These are phyloP conservation scores for Lagria hirta DNA, from an alignment of 2,888 invertebrate species.

Conservation along the genomic window DNA sequence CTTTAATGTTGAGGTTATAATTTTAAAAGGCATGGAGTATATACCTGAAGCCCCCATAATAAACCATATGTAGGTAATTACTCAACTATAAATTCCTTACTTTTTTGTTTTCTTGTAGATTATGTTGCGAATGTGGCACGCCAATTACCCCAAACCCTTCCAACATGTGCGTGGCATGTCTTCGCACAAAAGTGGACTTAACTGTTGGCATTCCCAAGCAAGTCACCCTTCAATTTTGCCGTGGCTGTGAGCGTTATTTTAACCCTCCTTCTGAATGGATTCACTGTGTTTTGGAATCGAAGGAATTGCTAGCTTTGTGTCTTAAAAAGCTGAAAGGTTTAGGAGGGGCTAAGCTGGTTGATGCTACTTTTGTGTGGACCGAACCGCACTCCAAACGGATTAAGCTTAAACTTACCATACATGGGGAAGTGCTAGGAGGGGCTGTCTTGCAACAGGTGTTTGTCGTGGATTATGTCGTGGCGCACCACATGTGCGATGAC, in stretches of 20 bases:
- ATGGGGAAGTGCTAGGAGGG: slow-evolving; percentile 91
- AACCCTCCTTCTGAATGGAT: slow-evolving; percentile 93
- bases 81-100: too few species aligned
- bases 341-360: slow-evolving; percentile 84
- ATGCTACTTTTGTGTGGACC: slow-evolving; percentile 98
- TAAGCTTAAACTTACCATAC: slow-evolving; percentile 92
- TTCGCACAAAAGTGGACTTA: slow-evolving; percentile 90
- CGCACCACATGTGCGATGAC: slow-evolving; percentile 95
- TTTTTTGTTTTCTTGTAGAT: too few species aligned
- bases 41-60: too few species aligned
- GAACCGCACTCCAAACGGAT: slow-evolving; percentile 98
- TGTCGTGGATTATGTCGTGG: slow-evolving; percentile 88
- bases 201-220: slow-evolving; percentile 96
- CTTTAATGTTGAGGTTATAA: too few species aligned
- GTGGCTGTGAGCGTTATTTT: slow-evolving; percentile 91
- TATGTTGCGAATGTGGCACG: slow-evolving; percentile 94
- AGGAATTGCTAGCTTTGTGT: slow-evolving; percentile 86
- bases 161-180: slow-evolving; percentile 96
- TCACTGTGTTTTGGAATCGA: slow-evolving; percentile 81
- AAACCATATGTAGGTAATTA: too few species aligned
- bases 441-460: slow-evolving; percentile 93
- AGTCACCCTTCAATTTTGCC: slow-evolving; percentile 84
- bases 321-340: slow-evolving; percentile 90
- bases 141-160: slow-evolving; percentile 93
- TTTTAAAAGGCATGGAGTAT: too few species aligned